Evolutionary conservation across 2,797 vertebrate species (phyloP), one percentile per base, ranked within the genome.

Genomic region (Crocidura indochinensis): DNA sequence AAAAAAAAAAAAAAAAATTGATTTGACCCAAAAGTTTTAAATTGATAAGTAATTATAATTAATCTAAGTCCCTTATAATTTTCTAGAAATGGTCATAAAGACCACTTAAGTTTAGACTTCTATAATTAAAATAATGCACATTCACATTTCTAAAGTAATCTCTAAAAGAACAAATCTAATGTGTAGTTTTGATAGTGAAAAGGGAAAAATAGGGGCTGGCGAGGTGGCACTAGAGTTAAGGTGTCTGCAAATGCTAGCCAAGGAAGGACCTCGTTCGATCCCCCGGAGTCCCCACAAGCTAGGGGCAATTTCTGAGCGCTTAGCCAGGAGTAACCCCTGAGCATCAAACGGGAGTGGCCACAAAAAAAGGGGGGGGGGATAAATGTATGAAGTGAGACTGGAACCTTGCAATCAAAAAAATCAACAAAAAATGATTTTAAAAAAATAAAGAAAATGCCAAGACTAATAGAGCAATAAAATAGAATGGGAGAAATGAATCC

Each of bases 401-500:
- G 7, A 14, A 74, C 67, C 38, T 71, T 87, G 84, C n/a, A 49
- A 75, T 22, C 8, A 27, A 71, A 85, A 91, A 77, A 53, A 62
- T 27, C 9, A 27, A 72, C 60, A 49, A 22, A 4, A 2, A 20
- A 29, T 38, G 38, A 38, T 38, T 38, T 38, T 38, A 38, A 38
- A 27, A 20, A 19, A 2, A 15, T 6, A 38, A 38, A 49, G 8
- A 62, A 76, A 71, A 6, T 2, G 8, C 17, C 1, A 62, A 9
- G 15, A 27, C 17, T 74, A 53, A 78, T 1, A 76, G 31, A 76
- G 19, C 83, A 9, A 72, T 3, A 80, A 76, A 91, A 51, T 53
- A 91, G 74, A 27, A 84, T 11, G 19, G n/a, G 10, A 87, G 44
- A 82, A 91, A 93, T 53, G 64, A 89, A 84, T 62, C 56, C 56